Base-by-base conservation (phyloP, 2,113 vertebrate genomes). In the Oryzias javanicus region DNA sequence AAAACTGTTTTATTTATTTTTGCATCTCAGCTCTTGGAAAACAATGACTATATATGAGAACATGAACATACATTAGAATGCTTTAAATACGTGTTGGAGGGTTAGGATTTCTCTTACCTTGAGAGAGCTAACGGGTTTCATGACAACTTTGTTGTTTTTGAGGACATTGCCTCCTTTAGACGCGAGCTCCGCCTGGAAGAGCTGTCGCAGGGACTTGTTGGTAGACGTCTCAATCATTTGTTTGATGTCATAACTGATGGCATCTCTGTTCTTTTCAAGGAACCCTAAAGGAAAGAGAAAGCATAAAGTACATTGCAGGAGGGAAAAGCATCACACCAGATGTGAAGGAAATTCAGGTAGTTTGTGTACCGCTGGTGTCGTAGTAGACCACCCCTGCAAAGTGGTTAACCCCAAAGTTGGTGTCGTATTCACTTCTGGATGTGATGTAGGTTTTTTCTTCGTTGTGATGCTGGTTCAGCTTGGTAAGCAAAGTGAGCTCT, bases 221-320 rank as follows among this genome's bases (percentile, higher is more conserved):
- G 82, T 90, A 53, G 96, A 96, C 40, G 88, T 86, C 44, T 93
- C 78, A 55, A 97, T 66, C 79, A 94, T 86, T 51, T 83, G 86
- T 60, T 96, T 91, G 45, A 98, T 81, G 46, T 96, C 94, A 67
- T 74, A 70, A 72, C 92, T 97, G 73, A 98, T 45, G 0, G 90
- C 81, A n/a, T 99, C 95, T 72, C 94, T 91, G 77, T 99, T 99
- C 84, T 99, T 99, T 82, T 98, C 96, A 83, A 99, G 84, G 81
- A 99, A 97, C 35, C 94, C 97, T 99, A 13, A 1, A 64, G 1
- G 29, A 53, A 8, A 40, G 49, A 56, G 57, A 25, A 52, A 64
- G 19, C 6, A 20, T 6, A 1, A 44, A 0, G 8, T 54, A 65
- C 2, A 51, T 4, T 6, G 4, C 0, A 4, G 8, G 10, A 8